Conservation (phyloP, 2,113 vertebrate genomes). For the Pao palembangensis region DNA sequence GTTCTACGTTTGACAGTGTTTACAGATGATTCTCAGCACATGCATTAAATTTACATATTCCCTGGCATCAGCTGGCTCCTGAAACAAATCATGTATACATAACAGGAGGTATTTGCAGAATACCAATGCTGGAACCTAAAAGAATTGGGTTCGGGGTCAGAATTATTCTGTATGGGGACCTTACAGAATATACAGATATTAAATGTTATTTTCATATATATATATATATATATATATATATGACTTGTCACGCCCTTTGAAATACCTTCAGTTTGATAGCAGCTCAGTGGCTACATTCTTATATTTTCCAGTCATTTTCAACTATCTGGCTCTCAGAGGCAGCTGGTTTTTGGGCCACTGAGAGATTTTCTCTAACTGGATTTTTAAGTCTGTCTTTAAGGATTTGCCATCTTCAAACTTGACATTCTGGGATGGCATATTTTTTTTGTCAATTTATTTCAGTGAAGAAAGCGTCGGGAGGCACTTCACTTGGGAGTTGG, state of each 20-base stretch:
- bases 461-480: constrained; percentile 14
- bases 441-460: constrained; percentile 25
- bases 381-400: constrained; percentile 41
- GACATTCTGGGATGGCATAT: constrained; percentile 38
- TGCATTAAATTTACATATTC: constrained; percentile 34
- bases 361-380: constrained; percentile 44
- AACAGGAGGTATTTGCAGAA: constrained; percentile 1
- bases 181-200: no score
- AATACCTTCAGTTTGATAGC: not conserved
- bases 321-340: constrained; percentile 32
- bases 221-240: no score
- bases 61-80: not conserved
- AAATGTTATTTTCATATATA: no score
- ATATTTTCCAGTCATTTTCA: not conserved
- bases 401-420: constrained; percentile 36
- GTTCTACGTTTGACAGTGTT: constrained; percentile 19
- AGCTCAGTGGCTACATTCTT: not conserved
- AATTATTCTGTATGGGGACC: no score
- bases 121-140: constrained; percentile 5
- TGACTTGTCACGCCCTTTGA: no score
- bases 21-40: constrained; percentile 18
- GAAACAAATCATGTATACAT: constrained; percentile 3
- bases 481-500: constrained; percentile 19
- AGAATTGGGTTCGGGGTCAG: no score
- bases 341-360: constrained; percentile 30